Base-by-base conservation (phyloP, 1,140 invertebrate genomes). In the Lamellibrachia luymesi region DNA sequence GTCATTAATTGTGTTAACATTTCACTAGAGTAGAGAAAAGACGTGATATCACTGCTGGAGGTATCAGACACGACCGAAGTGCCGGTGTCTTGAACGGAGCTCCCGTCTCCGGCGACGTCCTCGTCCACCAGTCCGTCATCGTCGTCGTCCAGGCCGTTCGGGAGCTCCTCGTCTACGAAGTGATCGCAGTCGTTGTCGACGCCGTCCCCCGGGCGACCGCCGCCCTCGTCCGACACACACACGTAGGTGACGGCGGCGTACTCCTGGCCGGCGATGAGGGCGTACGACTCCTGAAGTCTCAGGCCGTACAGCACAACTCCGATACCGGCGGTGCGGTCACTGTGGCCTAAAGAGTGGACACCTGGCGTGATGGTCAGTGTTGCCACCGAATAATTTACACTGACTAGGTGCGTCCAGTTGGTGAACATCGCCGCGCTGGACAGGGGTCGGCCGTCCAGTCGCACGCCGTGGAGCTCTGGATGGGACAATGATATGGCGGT, bases 101-200 rank as follows among this genome's bases (percentile, higher is more conserved):
- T 80, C 64, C 25, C 64, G 13, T 80, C 64, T 80, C 64, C 64
- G 64, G 64, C 64, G 91, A 92, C 49, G 91, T 94, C 93, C 51
- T 94, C 93, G 91, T 94, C 93, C 10, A 94, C 89, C 25, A 92
- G 25, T 49, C 91, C 64, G 90, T 94, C 93, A 49, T 27, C 56
- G 80, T 94, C 93, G 80, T 94, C 93, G 52, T 94, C 93, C n/a
- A 93, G 92, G 17, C 93, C 93, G 91, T 94, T 93, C n/a, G 52
- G 38, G 38, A 93, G 17, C 90, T 94, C 93, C 89, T 94, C 93
- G 91, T 93, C 93, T 10, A 56, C 56, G 49, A 49, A 22, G 22
- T 91, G 91, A 52, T 94, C 93, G 56, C 93, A 94, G 91, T 94
- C 93, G 90, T 93, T 94, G 93, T 94, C 90, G 93, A 94, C 8